These are phyloP conservation scores for Monopterus albus DNA, from an alignment of 2,113 vertebrate species.

Conservation along the genomic window DNA sequence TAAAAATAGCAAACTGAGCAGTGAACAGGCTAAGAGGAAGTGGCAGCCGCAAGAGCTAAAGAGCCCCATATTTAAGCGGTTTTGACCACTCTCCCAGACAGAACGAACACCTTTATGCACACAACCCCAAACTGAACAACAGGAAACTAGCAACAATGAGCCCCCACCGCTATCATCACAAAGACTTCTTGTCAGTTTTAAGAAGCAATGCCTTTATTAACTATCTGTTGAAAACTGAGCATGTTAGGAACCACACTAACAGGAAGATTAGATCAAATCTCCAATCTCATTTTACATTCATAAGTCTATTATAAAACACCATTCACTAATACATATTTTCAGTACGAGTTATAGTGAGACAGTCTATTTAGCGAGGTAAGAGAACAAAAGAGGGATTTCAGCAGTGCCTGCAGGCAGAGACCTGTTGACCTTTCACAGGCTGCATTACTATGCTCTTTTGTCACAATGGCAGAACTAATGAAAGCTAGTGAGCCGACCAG, in stretches of 20 bases:
- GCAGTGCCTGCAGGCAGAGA: slow-evolving; percentile 13
- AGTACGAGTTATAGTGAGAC: slow-evolving; percentile 13
- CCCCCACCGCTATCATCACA: slow-evolving; percentile 6
- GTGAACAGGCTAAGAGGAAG: slow-evolving; percentile 29
- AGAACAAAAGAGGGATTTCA: slow-evolving; percentile 3
- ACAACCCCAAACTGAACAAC: slow-evolving; percentile 61
- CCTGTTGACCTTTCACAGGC: slow-evolving; percentile 9
- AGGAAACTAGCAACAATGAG: slow-evolving; percentile 78
- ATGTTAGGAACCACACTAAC: neutral
- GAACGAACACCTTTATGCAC: slow-evolving; percentile 34
- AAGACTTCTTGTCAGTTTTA: slow-evolving; percentile 27
- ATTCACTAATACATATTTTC: neutral
- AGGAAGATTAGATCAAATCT: slow-evolving; percentile 10
- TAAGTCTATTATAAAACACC: slow-evolving; percentile 1
- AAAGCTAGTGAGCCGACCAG: neutral
- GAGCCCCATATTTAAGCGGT: neutral
- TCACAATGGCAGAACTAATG: slow-evolving; percentile 4
- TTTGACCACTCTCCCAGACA: slow-evolving; percentile 60
- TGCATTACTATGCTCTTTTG: slow-evolving; percentile 12
- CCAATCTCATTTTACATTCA: slow-evolving; percentile 31
- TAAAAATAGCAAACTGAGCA: slow-evolving; percentile 45
- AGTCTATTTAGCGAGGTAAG: neutral
- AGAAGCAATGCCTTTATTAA: neutral
- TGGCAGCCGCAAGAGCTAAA: slow-evolving; percentile 3
- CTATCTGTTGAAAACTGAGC: neutral